Evolutionary conservation across 1,140 invertebrate genomes (phyloP), one percentile per base, ranked within the genome.

Genomic region (Idris sp.): DNA sequence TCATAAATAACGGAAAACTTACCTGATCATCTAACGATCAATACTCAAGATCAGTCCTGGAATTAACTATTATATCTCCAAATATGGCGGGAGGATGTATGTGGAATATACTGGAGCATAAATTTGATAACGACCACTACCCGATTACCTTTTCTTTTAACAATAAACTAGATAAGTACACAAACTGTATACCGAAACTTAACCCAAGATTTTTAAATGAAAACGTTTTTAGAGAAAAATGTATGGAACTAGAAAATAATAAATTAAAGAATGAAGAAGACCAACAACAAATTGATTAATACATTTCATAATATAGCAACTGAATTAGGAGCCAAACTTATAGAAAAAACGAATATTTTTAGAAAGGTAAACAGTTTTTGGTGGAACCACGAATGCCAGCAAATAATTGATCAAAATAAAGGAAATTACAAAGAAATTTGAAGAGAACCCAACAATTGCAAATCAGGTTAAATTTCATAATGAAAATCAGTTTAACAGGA

Each of bases 301-400:
- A 38, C 10, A 8, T 25, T 59, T n/a, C 25, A 36, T 16, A 5
- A 33, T 18, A 15, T 16, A 10, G 36, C 36, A 10, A 30, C 30
- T 5, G 13, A 7, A 11, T 5, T 15, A 6, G 54, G 14, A 5
- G 54, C 36, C 2, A 30, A 44, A 16, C 7, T 28, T 9, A 31
- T 36, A 3, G 19, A 46, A 5, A 26, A 59, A 9, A 44, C 9
- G 0, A 46, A 58, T 9, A 16, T 41, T 2, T 35, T 18, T 36
- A 46, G 10, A 36, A 44, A 46, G 26, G 9, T 15, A 7, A 11
- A 11, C 15, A 36, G 18, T 26, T 61, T 49, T 10, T 61, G 58
- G 58, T 49, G 43, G 33, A 35, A 61, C 22, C 1, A 40, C 0
- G 26, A 61, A 41, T 61, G 58, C 8, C 19, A 49, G 11, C 3